Evolutionary conservation across 2,888 invertebrate species (phyloP), one percentile per base, ranked within the genome.

Genomic region (Calameuta filiformis): DNA sequence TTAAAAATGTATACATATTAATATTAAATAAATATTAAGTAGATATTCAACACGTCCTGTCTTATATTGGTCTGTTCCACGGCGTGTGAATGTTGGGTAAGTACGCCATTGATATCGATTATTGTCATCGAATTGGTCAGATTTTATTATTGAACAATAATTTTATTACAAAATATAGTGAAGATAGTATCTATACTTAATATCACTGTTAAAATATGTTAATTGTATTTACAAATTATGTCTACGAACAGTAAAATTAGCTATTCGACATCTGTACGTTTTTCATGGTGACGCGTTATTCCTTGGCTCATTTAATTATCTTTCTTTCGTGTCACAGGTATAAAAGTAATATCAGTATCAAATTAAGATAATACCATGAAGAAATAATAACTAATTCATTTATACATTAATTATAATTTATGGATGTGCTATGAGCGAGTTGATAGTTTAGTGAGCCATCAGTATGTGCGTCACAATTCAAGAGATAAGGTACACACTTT

Each of bases 291-390:
- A 56, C 56, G 56, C 1, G 15, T 23, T 56, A 23, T 56, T 23
- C 23, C 23, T 56, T 56, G 56, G 23, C 56, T 56, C 56, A 56
- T 3, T 56, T 56, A 15, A 40, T 40, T 40, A 56, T 9, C 56
- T 56, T 56, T 56, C 56, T 76, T 75, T 79, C 74, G 40, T 80
- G 80, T 84, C 84, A 83, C 83, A 81, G 79, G 80, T 56, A 75
- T 68, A 73, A 78, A 76, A 78, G 73, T 69, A 71, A 76, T 73
- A 34, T 40, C 69, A 68, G 11, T 56, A 35, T 69, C 35, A 35
- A 11, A 37, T 35, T 23, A 37, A 37, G 37, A 37, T 12, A 56
- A 56, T 56, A 56, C 9, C 23, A 56, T 56, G 56, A 56, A 23
- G 2, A 56, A 23, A 56, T 56, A 56, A 56, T 56, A 9, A 56